Percentiles rank a stretch among this genome's conserved stretches.
Evolutionary conservation across 2,113 vertebrate genomes (phyloP).

Genomic region (Gracilinanus agilis): DNA sequence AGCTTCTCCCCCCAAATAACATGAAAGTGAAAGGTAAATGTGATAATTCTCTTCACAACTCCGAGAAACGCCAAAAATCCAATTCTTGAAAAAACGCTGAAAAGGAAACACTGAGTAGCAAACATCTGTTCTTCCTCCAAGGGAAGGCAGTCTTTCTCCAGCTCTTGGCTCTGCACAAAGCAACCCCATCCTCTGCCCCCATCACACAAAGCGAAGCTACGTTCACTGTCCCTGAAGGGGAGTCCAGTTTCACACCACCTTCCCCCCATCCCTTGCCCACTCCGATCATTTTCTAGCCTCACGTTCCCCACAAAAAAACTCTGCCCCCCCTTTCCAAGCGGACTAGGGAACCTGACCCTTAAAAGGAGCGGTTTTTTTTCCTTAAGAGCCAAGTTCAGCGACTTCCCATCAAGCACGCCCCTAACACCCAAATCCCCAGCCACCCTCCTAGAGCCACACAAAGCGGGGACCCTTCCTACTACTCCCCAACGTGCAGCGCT

Average conservation of each 20-base stretch:
- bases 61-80: slow-evolving; percentile 21
- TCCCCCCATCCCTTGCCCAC: too few species aligned
- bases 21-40: background rate
- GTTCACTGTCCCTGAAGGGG: slow-evolving; percentile 31
- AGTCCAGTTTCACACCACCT: slow-evolving; percentile 45
- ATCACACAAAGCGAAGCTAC: slow-evolving; percentile 69
- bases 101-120: background rate
- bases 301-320: background rate
- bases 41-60: slow-evolving; percentile 40
- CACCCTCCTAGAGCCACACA: slow-evolving; percentile 52
- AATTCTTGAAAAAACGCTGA: slow-evolving; percentile 14
- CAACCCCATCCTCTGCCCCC: slow-evolving; percentile 60
- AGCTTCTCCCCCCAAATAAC: slow-evolving; percentile 7
- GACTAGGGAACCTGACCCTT: too few species aligned
- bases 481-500: slow-evolving; percentile 12
- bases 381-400: background rate
- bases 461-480: slow-evolving; percentile 46
- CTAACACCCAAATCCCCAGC: background rate
- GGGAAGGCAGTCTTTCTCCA: slow-evolving; percentile 10
- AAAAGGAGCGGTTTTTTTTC: background rate
- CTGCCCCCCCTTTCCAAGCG: background rate
- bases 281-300: background rate
- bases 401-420: background rate
- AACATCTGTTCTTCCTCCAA: background rate
- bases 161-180: slow-evolving; percentile 69